These are phyloP conservation scores for Gobio gobio DNA, from an alignment of 2,113 vertebrate genomes.

Conservation along the genomic window DNA sequence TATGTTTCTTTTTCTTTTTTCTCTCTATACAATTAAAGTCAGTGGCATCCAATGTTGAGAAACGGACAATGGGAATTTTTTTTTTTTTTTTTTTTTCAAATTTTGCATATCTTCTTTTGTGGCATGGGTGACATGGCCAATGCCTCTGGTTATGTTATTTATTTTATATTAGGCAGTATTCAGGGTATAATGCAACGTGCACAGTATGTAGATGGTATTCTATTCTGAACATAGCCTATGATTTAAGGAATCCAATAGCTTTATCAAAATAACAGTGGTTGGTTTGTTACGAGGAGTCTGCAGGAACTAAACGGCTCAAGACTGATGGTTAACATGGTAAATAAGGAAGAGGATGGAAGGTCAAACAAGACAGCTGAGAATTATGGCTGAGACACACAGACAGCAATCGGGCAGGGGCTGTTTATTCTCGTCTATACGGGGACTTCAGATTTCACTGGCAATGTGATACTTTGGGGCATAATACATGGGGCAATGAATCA, in stretches of 20 bases:
- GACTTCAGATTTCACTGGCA: background rate
- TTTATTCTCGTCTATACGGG: background rate
- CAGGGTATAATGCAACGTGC: too few relatives aligned
- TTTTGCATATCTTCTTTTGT: too few relatives aligned
- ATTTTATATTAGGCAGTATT: background rate
- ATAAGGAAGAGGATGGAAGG: constrained; percentile 53
- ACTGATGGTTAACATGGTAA: constrained; percentile 10
- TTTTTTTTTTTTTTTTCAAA: too few relatives aligned
- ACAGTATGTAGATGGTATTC: background rate
- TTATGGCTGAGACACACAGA: constrained; percentile 9
- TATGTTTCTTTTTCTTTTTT: too few relatives aligned
- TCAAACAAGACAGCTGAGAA: constrained; percentile 57
- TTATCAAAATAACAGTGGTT: background rate
- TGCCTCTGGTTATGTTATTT: background rate
- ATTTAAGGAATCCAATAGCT: background rate
- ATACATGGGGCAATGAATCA: background rate
- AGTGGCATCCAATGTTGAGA: too few relatives aligned
- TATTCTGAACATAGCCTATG: background rate
- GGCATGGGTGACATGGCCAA: too few relatives aligned
- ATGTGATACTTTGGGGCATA: background rate
- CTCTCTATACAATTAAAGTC: too few relatives aligned
- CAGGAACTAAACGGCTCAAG: constrained; percentile 4
- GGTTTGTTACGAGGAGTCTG: background rate
- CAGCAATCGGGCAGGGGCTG: background rate
- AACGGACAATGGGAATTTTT: too few relatives aligned